phyloP scores from a whole-genome alignment of 2,113 vertebrate genomes.

The Paralichthys olivaceus region DNA sequence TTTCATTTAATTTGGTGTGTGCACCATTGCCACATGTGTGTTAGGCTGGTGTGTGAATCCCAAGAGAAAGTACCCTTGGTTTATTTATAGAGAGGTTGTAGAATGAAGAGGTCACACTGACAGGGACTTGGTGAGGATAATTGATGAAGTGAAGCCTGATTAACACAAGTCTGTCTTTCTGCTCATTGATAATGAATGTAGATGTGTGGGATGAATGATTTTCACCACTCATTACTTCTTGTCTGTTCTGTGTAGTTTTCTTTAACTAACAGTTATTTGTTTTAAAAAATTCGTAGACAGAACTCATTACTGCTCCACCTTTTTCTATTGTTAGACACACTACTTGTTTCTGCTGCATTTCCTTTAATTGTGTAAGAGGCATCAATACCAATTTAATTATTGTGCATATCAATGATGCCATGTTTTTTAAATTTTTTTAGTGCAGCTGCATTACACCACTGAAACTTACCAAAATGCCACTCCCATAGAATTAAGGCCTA shows the following conservation, averaged over 20 bases:
- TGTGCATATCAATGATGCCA: slow-evolving; percentile 18
- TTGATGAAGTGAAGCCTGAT: slow-evolving; percentile 28
- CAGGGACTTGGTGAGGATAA: slow-evolving; percentile 31
- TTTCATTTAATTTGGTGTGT: slow-evolving; percentile 6
- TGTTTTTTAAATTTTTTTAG: slow-evolving; percentile 22
- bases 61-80: slow-evolving; percentile 47
- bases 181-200: slow-evolving; percentile 31
- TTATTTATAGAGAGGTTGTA: slow-evolving; percentile 68
- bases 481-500: slow-evolving; percentile 10
- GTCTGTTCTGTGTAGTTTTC: background rate
- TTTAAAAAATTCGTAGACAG: slow-evolving; percentile 32
- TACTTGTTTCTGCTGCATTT: slow-evolving; percentile 8
- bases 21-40: slow-evolving; percentile 18
- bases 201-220: slow-evolving; percentile 18
- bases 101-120: slow-evolving; percentile 41
- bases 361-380: background rate
- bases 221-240: slow-evolving; percentile 10
- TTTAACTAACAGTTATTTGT: background rate
- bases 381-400: background rate
- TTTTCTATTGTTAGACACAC: background rate
- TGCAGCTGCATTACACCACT: slow-evolving; percentile 37
- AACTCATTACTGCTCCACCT: slow-evolving; percentile 33
- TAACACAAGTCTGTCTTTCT: slow-evolving; percentile 32
- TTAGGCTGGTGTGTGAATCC: slow-evolving; percentile 28
- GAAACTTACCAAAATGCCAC: slow-evolving; percentile 46